These are phyloP conservation scores for Fregata magnificens DNA, from an alignment of 2,113 vertebrate species.

Conservation along the genomic window DNA sequence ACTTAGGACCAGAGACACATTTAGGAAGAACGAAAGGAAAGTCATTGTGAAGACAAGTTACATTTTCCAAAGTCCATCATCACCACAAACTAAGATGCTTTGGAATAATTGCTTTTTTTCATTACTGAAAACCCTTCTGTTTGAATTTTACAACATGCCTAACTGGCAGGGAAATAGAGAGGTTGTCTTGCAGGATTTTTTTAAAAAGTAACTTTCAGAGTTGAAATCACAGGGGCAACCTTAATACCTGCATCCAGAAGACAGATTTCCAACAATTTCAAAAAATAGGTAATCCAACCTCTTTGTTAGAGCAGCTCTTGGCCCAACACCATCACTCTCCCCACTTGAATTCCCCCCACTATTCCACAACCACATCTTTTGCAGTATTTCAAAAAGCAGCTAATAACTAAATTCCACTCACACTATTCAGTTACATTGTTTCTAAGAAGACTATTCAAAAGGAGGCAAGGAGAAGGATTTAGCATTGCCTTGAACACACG, in stretches of 20 bases:
- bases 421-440: not conserved
- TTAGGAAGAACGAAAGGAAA: not conserved
- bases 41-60: not conserved
- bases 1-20: not conserved
- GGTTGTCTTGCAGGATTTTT: not conserved
- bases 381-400: not conserved
- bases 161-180: not conserved
- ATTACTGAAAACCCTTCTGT: not conserved
- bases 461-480: not conserved
- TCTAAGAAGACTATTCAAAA: not conserved
- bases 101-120: not conserved
- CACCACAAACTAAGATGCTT: not conserved
- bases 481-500: not conserved
- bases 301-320: not conserved
- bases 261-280: not conserved
- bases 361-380: not conserved
- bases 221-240: not conserved
- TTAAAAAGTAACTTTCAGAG: not conserved
- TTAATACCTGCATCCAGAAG: not conserved
- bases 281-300: not conserved
- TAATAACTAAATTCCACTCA: rapidly evolving
- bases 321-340: not conserved
- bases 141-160: not conserved
- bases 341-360: not conserved
- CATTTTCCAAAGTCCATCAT: not conserved